Conservation (phyloP, 2,888 invertebrate genomes). For the Hofmannophila pseudospretella region DNA sequence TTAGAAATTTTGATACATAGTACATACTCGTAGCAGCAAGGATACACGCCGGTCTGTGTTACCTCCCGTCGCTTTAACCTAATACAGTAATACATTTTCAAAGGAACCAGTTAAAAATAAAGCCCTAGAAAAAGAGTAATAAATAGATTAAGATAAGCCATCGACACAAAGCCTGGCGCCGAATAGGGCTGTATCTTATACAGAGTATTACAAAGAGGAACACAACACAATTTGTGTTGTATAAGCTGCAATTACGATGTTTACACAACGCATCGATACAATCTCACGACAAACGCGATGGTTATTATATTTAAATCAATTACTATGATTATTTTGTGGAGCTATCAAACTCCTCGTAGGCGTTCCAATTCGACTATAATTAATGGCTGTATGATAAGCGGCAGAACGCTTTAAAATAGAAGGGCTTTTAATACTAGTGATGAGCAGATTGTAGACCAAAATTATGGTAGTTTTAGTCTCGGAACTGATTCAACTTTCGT, state of each 20-base stretch:
- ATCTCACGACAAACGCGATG: conserved; percentile 40
- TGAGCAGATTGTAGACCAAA: too few species aligned
- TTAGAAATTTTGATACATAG: too few species aligned
- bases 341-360: conserved; percentile 44
- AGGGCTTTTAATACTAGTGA: conserved; percentile 27
- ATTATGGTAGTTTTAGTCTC: too few species aligned
- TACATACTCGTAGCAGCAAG: too few species aligned
- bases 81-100: conserved; percentile 7
- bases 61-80: conserved; percentile 8
- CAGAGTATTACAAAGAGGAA: background rate
- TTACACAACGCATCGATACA: conserved; percentile 53
- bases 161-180: background rate
- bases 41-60: too few species aligned
- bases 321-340: conserved; percentile 65
- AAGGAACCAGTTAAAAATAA: conserved; percentile 12
- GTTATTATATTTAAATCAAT: conserved; percentile 74
- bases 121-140: conserved; percentile 4
- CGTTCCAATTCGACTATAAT: conserved; percentile 56
- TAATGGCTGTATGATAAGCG: conserved; percentile 63
- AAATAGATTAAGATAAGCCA: background rate
- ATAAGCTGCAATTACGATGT: conserved; percentile 38
- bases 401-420: conserved; percentile 66
- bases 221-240: conserved; percentile 12
- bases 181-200: background rate
- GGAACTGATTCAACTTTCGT: too few species aligned